phyloP scores from a whole-genome alignment of 2,113 vertebrate species.

The Muscicapa adusta region DNA sequence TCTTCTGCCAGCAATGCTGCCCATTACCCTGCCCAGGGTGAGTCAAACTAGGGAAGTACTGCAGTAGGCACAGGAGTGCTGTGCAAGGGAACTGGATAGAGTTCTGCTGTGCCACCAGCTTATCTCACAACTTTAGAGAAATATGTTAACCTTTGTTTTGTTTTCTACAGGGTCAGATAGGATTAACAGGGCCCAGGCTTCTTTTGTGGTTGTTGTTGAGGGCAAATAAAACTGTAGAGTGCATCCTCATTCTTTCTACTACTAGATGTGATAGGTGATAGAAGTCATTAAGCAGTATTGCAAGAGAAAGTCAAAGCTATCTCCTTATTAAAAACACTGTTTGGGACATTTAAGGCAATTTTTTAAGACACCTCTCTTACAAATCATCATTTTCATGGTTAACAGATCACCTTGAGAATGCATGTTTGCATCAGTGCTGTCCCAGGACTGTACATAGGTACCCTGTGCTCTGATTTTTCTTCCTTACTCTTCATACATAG shows the following conservation, averaged over 20 bases:
- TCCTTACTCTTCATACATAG: not conserved
- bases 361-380: not conserved
- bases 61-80: fast-evolving
- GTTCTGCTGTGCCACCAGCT: not conserved
- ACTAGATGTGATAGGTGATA: not conserved
- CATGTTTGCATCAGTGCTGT: not conserved
- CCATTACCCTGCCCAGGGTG: not conserved
- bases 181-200: not conserved
- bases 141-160: not conserved
- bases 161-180: not conserved
- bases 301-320: not conserved
- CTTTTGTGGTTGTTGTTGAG: not conserved
- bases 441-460: not conserved
- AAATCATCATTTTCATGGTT: not conserved
- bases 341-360: not conserved
- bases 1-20: not conserved
- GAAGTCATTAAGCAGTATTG: not conserved
- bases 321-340: not conserved
- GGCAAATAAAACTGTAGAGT: not conserved
- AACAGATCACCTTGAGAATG: not conserved
- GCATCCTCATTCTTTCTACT: not conserved
- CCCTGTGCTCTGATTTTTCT: not conserved
- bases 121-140: not conserved
- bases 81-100: not conserved
- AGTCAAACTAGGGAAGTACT: not conserved